These are phyloP conservation scores for Noctua janthina DNA, from an alignment of 2,888 invertebrate species.

Conservation along the genomic window DNA sequence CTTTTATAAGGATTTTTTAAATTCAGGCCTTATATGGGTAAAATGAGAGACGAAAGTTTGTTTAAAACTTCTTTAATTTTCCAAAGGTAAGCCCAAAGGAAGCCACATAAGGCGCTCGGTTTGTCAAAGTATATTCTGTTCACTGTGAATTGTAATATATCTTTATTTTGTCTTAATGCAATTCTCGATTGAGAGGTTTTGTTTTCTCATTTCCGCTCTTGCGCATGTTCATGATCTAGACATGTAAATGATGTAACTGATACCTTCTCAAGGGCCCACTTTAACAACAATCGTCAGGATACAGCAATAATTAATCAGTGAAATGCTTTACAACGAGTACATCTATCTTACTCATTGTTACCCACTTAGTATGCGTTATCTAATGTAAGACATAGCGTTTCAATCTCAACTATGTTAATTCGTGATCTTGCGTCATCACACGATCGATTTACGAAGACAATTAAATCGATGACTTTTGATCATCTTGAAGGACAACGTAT, in stretches of 20 bases:
- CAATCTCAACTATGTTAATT: slow-evolving; percentile 40
- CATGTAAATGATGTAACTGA: not conserved
- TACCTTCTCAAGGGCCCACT: not conserved
- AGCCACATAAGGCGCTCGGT: not conserved
- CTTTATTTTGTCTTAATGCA: not conserved
- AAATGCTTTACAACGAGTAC: slow-evolving; percentile 1
- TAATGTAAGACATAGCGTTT: slow-evolving; percentile 26
- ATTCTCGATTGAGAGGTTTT: not conserved
- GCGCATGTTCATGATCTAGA: not conserved
- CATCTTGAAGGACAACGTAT: slow-evolving; percentile 21
- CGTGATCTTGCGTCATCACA: slow-evolving; percentile 13
- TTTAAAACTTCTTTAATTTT: not conserved
- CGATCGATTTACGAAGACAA: slow-evolving; percentile 24
- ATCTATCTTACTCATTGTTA: slow-evolving; percentile 11
- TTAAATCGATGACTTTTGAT: slow-evolving; percentile 49
- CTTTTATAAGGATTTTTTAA: not conserved
- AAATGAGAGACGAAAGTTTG: not conserved
- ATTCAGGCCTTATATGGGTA: not conserved
- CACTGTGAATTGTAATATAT: not conserved
- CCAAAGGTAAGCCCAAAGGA: not conserved
- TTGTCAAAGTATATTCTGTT: not conserved
- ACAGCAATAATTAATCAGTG: not conserved
- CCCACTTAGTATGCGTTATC: slow-evolving; percentile 27
- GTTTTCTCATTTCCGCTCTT: not conserved
- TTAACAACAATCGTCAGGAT: not conserved